Percentiles rank a stretch among this genome's conserved stretches.
phyloP scores from a whole-genome alignment of 1,140 invertebrate genomes.

The Rhopalosiphum maidis region DNA sequence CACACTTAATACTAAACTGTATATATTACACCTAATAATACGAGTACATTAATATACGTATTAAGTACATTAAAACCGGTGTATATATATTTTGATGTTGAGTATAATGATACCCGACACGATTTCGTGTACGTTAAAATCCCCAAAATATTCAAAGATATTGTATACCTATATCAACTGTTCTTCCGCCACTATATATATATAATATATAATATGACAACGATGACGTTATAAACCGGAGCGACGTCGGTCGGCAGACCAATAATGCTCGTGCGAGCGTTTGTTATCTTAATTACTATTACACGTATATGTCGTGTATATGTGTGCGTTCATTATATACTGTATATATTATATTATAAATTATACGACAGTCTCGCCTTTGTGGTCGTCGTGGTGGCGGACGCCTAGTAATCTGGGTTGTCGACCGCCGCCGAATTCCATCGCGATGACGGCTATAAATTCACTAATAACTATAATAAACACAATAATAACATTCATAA shows the following conservation, averaged over 20 bases:
- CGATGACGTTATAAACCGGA: not conserved
- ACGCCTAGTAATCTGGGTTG: slow-evolving; percentile 24
- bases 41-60: no score
- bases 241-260: not conserved
- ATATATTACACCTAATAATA: no score
- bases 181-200: not conserved
- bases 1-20: no score
- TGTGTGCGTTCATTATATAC: not conserved
- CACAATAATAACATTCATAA: not conserved
- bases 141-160: no score
- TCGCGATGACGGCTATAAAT: not conserved
- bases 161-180: not conserved
- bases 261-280: not conserved
- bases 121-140: no score
- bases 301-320: not conserved
- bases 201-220: no score
- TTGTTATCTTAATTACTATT: slow-evolving; percentile 1
- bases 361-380: not conserved
- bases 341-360: not conserved
- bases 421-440: slow-evolving; percentile 36
- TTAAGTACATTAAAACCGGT: no score
- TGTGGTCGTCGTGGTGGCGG: not conserved
- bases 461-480: not conserved
- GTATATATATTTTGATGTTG: no score
- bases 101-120: no score